Base-by-base conservation (phyloP, 2,113 vertebrate genomes). In the Corythaixoides concolor region DNA sequence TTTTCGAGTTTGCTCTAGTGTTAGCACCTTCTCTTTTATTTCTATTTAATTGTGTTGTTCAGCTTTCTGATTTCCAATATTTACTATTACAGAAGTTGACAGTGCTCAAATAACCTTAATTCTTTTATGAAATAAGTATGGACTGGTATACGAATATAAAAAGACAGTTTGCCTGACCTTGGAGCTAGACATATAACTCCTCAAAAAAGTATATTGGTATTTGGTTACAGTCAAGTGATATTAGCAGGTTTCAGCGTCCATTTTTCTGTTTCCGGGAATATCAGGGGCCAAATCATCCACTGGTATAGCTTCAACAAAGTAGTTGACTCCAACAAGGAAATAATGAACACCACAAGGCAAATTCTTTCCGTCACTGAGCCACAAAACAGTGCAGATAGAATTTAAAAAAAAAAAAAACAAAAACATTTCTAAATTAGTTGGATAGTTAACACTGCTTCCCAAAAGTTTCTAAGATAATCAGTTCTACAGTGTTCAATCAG, bases 241-340 rank as follows among this genome's bases (percentile, higher is more conserved):
- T 13, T 67, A 88, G 33, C 1, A 3, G n/a, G 22, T 62, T 73
- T 73, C 28, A 73, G 62, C 55, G 79, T 41, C 41, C 50, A 55
- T 66, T 95, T 66, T 91, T 58, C 64, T 88, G 32, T 79, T 96
- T 95, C n/a, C 50, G 91, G 74, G 81, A 89, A 91, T 63, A 89
- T 24, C 56, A 75, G 33, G 27, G 12, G 33, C 27, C 39, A 81
- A 75, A 83, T 67, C 86, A 69, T 63, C 35, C 39, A 49, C 45
- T 73, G 73, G 73, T 60, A 41, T 56, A 24, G 84, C 75, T 90
- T 78, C 76, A 95, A 67, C 8, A 12, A 64, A 89, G 68, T 58
- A 59, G 60, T 69, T 72, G 15, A 93, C 39, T 81, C 43, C 64
- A 84, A 67, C 6, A 58, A 24, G n/a, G 64, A 94, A 86, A 33